Evolutionary conservation across 2,888 invertebrate species (phyloP).

Genomic region (Liodrosophila aerea): DNA sequence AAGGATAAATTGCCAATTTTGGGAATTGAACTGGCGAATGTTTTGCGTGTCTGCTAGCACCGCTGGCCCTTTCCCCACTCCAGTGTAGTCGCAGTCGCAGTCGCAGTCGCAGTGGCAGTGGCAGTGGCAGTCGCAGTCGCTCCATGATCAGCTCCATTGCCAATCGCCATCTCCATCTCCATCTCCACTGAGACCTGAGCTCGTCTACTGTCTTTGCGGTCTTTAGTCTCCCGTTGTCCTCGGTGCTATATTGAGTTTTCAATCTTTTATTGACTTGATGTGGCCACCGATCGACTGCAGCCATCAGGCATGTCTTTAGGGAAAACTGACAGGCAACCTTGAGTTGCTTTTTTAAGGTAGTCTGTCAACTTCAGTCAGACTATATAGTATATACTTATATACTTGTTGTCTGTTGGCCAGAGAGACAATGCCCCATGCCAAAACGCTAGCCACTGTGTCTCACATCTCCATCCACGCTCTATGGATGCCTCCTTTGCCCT

Average conservation of each 20-base stretch:
- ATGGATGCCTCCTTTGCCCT: neutral
- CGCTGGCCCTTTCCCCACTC: slow-evolving; percentile 2
- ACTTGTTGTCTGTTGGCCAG: too few species aligned
- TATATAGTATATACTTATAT: too few species aligned
- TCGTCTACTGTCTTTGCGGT: slow-evolving; percentile 10
- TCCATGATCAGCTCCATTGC: slow-evolving; percentile 19
- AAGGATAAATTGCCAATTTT: slow-evolving; percentile 81
- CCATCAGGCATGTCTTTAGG: slow-evolving; percentile 63
- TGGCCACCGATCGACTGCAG: slow-evolving; percentile 74
- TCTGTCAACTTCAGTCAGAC: slow-evolving; percentile 60
- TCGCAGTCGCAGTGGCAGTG: too few species aligned
- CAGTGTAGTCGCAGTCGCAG: too few species aligned
- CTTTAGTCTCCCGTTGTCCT: slow-evolving; percentile 35
- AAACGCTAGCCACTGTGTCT: slow-evolving; percentile 74
- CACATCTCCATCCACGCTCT: neutral
- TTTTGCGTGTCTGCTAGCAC: slow-evolving; percentile 69
- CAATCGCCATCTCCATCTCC: slow-evolving; percentile 26
- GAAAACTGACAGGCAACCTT: slow-evolving; percentile 78
- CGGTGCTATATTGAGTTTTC: slow-evolving; percentile 80
- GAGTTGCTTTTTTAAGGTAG: slow-evolving; percentile 78
- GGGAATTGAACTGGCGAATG: slow-evolving; percentile 78
- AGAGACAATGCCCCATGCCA: slow-evolving; percentile 70
- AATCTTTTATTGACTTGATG: slow-evolving; percentile 78
- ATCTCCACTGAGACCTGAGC: slow-evolving; percentile 42
- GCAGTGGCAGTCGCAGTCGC: too few species aligned